Evolutionary conservation across 2,797 vertebrate species (phyloP), one percentile per base, ranked within the genome.

Genomic region (Myotis pilosus): DNA sequence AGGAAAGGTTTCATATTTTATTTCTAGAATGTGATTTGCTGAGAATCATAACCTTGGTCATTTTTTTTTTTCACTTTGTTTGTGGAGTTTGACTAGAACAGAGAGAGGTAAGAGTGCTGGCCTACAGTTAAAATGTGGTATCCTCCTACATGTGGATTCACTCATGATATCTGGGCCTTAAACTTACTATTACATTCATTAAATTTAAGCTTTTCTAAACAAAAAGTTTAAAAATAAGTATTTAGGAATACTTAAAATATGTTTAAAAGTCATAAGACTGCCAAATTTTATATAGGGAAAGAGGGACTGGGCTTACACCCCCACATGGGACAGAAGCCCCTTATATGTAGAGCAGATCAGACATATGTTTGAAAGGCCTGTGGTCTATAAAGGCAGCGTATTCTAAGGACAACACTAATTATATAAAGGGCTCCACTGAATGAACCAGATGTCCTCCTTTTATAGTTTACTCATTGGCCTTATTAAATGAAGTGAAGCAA

Each of bases 201-300:
- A 75, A 76, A 60, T 25, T 82, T 36, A 33, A 92, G 81, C 91
- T 22, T 9, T 41, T 90, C 30, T 88, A 85, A 90, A 20, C 28
- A 82, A 96, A 81, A 44, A 6, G 8, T 84, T 88, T 53, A 74
- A 69, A 92, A 81, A 41, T 71, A 86, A 33, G n/a, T 36, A 44
- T 47, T 82, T 33, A 53, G 11, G 8, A 53, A 55, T 84, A 81
- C 79, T 92, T 68, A 9, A 91, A 89, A 81, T 55, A 16, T 69
- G 76, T 90, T 93, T 75, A 69, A 94, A 94, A 75, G 44, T 36
- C 22, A 47, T 4, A 33, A 23, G 91, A 83, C 57, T 85, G 12
- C 20, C 53, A 86, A 33, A 66, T 72, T 92, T 94, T 36, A 66
- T 62, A 9, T 6, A 49, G n/a, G 44, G 30, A 68, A 88, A 64